Base-by-base conservation (phyloP, 2,888 invertebrate species). In the Scelioninae gen. 1 region DNA sequence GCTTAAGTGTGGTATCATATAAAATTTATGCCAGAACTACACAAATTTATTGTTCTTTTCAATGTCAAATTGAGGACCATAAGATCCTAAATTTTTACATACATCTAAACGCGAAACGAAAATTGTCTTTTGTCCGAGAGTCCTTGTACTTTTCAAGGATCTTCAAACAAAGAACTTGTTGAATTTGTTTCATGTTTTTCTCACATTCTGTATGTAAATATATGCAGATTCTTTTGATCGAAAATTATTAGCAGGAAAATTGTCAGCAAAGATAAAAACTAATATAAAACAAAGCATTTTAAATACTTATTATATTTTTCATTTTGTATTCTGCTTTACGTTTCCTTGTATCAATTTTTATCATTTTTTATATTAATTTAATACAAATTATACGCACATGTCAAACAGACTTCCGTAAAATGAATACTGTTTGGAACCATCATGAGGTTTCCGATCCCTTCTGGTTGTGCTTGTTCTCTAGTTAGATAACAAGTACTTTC, bases 361-460 rank as follows among this genome's bases (percentile, higher is more conserved):
- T n/a, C 23, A 23, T 23, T 23, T 23, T 58, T 38, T 38, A n/a
- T n/a, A n/a, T n/a, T n/a, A n/a, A n/a, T n/a, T 58, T 3, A 40
- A 13, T 58, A 11, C 13, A n/a, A 32, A 66, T 51, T 65, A 16
- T 23, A 94, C 96, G 95, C 93, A 97, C 97, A 97, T 49, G 96
- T 95, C 68, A 97, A 94, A 92, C 97, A 97, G 79, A 97, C 96
- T 94, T 97, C 97, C 69, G 96, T 96, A 91, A 97, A 97, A 90
- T 97, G 97, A 4, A 97, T 96, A 89, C 97, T 97, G 87, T 97
- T 97, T 0, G 97, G 97, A 8, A 97, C 96, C 75, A 96, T 94
- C 95, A 97, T 96, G n/a, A 97, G 94, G 84, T 96, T 96, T 40
- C 97, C 97, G 55, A 97, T 96, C 47, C 97, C 97, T 93, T 98